phyloP scores from a whole-genome alignment of 2,888 invertebrate species.

The Abscondita cerata region DNA sequence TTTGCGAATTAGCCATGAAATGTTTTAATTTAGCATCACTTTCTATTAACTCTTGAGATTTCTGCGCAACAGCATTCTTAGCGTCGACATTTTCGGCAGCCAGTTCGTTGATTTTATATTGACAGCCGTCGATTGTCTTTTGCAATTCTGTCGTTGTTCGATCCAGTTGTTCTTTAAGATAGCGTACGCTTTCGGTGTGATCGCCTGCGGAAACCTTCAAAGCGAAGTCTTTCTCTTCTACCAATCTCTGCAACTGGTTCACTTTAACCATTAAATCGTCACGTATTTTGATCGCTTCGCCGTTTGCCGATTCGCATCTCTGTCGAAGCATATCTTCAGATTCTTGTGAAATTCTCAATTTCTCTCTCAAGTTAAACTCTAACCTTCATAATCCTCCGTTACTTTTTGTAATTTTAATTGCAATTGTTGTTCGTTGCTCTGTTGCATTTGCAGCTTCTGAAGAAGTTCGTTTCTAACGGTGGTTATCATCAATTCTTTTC shows the following conservation, averaged over 20 bases:
- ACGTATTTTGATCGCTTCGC: slow-evolving; percentile 39
- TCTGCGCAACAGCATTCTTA: slow-evolving; percentile 41
- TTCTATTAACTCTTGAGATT: slow-evolving; percentile 40
- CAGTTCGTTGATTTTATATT: slow-evolving; percentile 34
- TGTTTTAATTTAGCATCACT: slow-evolving; percentile 54
- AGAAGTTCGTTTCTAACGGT: slow-evolving; percentile 42
- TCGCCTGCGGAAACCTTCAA: slow-evolving; percentile 59
- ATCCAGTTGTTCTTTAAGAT: slow-evolving; percentile 48
- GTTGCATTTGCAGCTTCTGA: slow-evolving; percentile 45
- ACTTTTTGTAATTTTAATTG: slow-evolving; percentile 40
- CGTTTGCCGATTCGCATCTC: slow-evolving; percentile 1
- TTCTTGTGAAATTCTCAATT: slow-evolving; percentile 37
- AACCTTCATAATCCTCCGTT: slow-evolving; percentile 41
- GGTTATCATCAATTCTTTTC: slow-evolving; percentile 44
- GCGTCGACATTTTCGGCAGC: slow-evolving; percentile 39
- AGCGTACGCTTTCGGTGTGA: slow-evolving; percentile 45
- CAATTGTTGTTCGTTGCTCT: slow-evolving; percentile 41
- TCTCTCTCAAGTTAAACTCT: slow-evolving; percentile 42
- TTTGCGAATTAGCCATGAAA: slow-evolving; percentile 55
- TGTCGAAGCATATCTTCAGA: neutral
- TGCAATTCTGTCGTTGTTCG: slow-evolving; percentile 19
- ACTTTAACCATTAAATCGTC: slow-evolving; percentile 34
- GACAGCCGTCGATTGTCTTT: slow-evolving; percentile 17
- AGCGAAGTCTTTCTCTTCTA: slow-evolving; percentile 60
- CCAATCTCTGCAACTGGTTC: slow-evolving; percentile 52